A percentile compares a stretch with the other conserved stretches of the same genome.
phyloP scores from a whole-genome alignment of 2,797 vertebrate species.

The Pteropus rufus region DNA sequence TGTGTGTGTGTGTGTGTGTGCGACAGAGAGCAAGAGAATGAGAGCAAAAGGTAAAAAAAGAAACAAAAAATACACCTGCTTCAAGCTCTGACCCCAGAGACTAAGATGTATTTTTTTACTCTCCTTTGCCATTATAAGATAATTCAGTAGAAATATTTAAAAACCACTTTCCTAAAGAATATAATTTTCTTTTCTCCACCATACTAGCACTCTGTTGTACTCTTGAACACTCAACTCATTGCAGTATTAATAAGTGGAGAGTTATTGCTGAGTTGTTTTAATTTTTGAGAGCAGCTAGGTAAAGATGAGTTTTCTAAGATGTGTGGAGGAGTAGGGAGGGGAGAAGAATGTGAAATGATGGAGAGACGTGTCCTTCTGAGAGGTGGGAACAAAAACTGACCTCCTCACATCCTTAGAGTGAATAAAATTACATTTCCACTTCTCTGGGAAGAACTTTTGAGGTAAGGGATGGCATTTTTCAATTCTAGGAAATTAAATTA shows the following conservation, averaged over 20 bases:
- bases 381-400: neutral
- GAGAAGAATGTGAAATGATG: neutral
- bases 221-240: neutral
- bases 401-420: neutral
- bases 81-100: neutral
- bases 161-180: neutral
- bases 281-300: neutral
- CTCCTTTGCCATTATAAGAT: neutral
- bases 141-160: neutral
- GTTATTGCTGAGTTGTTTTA: neutral
- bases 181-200: neutral
- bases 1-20: neutral
- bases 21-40: neutral
- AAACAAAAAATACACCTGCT: neutral
- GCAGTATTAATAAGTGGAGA: neutral
- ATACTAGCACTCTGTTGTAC: neutral
- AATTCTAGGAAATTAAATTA: slow-evolving; percentile 49
- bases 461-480: neutral
- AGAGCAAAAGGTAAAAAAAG: neutral
- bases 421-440: neutral
- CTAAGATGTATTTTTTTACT: neutral
- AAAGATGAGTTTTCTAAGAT: neutral
- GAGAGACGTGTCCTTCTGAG: neutral
- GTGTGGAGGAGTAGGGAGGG: no score
- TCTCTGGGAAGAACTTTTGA: neutral